Base-by-base conservation (phyloP, 2,797 vertebrate genomes). In the Argentina silus region DNA sequence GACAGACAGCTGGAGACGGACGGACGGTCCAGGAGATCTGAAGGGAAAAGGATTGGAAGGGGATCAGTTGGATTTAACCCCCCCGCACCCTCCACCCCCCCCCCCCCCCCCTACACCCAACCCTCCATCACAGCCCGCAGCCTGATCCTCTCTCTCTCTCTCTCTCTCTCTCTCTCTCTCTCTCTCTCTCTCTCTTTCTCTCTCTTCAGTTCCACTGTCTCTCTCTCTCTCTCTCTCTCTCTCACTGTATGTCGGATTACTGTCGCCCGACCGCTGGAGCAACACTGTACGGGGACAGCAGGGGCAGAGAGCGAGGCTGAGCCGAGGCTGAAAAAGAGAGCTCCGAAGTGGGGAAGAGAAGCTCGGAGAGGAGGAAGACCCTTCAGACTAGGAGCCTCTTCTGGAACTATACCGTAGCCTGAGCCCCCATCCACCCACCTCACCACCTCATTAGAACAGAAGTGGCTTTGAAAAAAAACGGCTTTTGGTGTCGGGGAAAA, bases 31-130 rank as follows among this genome's bases (percentile, higher is more conserved):
- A 53, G 75, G 81, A 70, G 78, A 83, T 76, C 81, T 72, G 73
- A 82, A 80, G 72, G 67, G 74, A 55, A 55, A 45, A 61, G 74
- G 66, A 86, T 80, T 74, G 79, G 80, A 83, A 66, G 77, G 50
- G 81, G 86, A 89, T 81, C 84, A 73, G 45, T 74, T 83, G 90
- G 88, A 91, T 91, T 85, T 83, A 85, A 63, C 72, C 83, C 68
- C 60, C 27, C 65, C 23, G 51, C 60, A 73, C 76, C 77, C 78
- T 74, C 71, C 74, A 45, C n/a, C 56, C 53, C 21, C 62, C 53
- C 36, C 42, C 1, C 27, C 27, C 1, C 27, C 27, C 47, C 23
- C 47, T 7, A n/a, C 44, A 21, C 17, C 47, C 64, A 0, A 17
- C 66, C 65, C 74, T 51, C 79, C 69, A 63, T 62, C 79, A 69